These are phyloP conservation scores for Thalassarche chlororhynchos DNA, from an alignment of 2,113 vertebrate genomes.

Conservation along the genomic window DNA sequence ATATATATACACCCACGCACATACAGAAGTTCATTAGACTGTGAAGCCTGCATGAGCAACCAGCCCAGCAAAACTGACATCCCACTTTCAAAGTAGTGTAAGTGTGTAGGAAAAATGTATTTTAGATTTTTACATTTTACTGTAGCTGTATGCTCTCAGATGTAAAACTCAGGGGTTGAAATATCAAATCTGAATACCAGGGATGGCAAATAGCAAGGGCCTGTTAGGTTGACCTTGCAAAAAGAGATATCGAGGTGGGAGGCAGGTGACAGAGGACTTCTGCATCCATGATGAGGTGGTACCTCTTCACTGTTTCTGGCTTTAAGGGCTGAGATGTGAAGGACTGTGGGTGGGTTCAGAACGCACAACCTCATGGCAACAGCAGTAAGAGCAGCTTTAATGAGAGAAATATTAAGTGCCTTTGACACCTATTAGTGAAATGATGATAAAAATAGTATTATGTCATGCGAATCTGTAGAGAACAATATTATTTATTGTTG, in stretches of 20 bases:
- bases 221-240: not conserved
- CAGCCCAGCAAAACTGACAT: not conserved
- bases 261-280: not conserved
- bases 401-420: not conserved
- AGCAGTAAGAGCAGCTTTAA: not conserved
- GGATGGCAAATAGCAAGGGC: not conserved
- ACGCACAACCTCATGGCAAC: not conserved
- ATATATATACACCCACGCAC: too few relatives aligned
- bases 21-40: not conserved
- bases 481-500: not conserved
- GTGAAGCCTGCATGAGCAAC: not conserved
- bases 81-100: not conserved
- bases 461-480: not conserved
- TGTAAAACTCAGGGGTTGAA: not conserved
- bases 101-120: not conserved
- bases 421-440: constrained; percentile 7
- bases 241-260: not conserved
- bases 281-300: not conserved
- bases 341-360: not conserved
- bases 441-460: not conserved
- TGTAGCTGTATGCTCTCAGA: not conserved
- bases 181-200: not conserved
- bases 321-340: not conserved
- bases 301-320: not conserved
- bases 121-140: too few relatives aligned